Evolutionary conservation across 2,113 vertebrate genomes (phyloP), one percentile per base, ranked within the genome.

Genomic region (Apodemus sylvaticus): DNA sequence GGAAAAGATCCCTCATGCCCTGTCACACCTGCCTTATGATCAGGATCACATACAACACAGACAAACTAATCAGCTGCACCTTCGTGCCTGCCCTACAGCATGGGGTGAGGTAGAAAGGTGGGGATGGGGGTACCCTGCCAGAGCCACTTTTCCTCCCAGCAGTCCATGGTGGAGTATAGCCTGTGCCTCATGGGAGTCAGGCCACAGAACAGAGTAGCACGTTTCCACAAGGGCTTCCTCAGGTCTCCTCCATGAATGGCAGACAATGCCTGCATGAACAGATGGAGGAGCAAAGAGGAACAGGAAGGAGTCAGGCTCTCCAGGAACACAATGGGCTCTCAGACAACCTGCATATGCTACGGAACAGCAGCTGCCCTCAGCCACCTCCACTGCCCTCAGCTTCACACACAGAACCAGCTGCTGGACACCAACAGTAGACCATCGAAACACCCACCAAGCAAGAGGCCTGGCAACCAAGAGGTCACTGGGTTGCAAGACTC

Each of bases 281-380:
- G 55, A 55, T 1, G 26, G 26, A 6, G 0, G 3, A 34, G 71
- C 0, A 26, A 70, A 48, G 53, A 64, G 73, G n/a, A 29, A 79
- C 39, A 36, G 5, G n/a, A 85, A 26, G 55, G n/a, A 71, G 42
- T 34, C 58, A 42, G 92, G 58, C 81, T 64, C 58, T 31, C 39
- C 26, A 62, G 58, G 58, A 64, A 64, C 58, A 64, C 42, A 39
- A 31, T 64, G 58, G 60, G 55, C 17, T 70, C 36, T 12, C 4
- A 86, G 64, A 22, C 36, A 45, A 29, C 20, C 92, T 29, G 3
- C 1, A 0, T 5, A 24, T 3, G 5, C 10, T 4, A 22, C 36
- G 34, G 85, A 51, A 79, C 0, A 53, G 62, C 70, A 77, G 16
- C n/a, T 2, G 26, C 34, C 20, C 29, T 83, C 90, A 24, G 45